These are phyloP conservation scores for Sitophilus oryzae DNA, from an alignment of 1,140 invertebrate genomes.

Conservation along the genomic window DNA sequence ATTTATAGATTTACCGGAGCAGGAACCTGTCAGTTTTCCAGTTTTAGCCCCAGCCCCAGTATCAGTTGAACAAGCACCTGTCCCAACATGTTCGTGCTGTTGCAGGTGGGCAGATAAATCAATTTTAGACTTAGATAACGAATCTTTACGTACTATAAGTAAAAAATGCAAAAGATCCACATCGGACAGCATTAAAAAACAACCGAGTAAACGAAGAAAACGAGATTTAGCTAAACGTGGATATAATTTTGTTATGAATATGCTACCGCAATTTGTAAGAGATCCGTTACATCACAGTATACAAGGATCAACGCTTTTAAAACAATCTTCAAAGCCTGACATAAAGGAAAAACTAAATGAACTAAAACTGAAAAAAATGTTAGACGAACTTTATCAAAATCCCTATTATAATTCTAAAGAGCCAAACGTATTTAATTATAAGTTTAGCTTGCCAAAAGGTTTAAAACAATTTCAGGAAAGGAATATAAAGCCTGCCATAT, in stretches of 20 bases:
- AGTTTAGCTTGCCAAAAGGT: too few species aligned
- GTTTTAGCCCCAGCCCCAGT: too few species aligned
- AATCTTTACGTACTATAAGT: neutral
- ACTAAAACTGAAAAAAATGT: neutral
- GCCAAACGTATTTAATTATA: too few species aligned
- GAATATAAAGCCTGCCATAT: too few species aligned
- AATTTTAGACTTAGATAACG: neutral
- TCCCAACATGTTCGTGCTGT: neutral
- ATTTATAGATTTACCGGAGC: too few species aligned
- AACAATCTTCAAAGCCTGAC: neutral
- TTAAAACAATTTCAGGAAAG: too few species aligned
- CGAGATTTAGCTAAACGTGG: conserved; percentile 16
- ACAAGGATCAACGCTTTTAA: neutral
- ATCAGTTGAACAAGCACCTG: neutral
- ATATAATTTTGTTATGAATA: conserved; percentile 25
- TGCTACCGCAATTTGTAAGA: conserved; percentile 21
- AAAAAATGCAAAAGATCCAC: neutral
- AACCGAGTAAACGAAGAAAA: conserved; percentile 6
- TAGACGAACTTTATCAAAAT: neutral
- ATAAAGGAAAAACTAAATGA: neutral
- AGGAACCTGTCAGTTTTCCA: too few species aligned
- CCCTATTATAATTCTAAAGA: neutral
- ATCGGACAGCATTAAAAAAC: neutral
- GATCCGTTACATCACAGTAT: conserved; percentile 14
- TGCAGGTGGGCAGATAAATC: neutral